Evolutionary conservation across 2,888 invertebrate species (phyloP).

Genomic region (Cheilosia variabilis): DNA sequence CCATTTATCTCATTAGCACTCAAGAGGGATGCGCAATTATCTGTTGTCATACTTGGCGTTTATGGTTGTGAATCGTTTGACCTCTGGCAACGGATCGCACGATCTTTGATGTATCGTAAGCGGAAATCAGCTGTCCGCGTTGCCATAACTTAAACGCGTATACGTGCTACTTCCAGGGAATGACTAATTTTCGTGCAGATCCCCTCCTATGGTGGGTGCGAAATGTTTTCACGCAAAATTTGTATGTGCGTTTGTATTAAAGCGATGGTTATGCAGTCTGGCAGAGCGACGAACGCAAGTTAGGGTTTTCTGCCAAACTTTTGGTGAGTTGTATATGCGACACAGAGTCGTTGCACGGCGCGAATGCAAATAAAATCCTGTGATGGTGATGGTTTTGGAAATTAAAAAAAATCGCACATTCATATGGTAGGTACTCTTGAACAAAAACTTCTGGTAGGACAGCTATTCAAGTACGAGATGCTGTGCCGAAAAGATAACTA

Average conservation of each 20-base stretch:
- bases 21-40: constrained; percentile 61
- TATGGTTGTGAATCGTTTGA: constrained; percentile 58
- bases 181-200: constrained; percentile 36
- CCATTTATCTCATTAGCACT: constrained; percentile 38
- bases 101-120: constrained; percentile 44
- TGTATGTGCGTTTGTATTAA: neutral
- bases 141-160: constrained; percentile 47
- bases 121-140: constrained; percentile 59
- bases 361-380: neutral
- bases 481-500: too few species aligned
- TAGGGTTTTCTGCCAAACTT: neutral
- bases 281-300: neutral
- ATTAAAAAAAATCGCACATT: too few species aligned
- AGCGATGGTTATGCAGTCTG: neutral
- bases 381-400: neutral
- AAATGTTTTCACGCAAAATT: neutral
- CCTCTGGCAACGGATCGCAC: constrained; percentile 60
- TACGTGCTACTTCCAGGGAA: constrained; percentile 37
- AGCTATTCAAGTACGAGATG: too few species aligned
- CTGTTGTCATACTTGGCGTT: constrained; percentile 44
- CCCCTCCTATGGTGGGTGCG: neutral
- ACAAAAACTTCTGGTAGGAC: too few species aligned
- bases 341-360: neutral
- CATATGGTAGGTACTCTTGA: too few species aligned
- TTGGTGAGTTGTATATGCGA: neutral